Evolutionary conservation across 2,888 invertebrate species (phyloP), one percentile per base, ranked within the genome.

Genomic region (Lochmaea crataegi): DNA sequence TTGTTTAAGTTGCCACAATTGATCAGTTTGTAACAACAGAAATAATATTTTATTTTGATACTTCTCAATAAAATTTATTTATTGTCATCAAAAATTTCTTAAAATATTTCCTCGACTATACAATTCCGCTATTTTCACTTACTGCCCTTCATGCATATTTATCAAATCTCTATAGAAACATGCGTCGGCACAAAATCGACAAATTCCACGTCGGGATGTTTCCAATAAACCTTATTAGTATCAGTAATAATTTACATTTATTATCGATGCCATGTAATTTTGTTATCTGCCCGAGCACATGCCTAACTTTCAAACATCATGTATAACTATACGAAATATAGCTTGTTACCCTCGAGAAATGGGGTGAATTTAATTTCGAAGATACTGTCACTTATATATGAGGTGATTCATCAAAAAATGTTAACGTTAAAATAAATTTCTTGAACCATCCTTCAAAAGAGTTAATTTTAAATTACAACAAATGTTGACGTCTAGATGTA

Each of bases 231-330:
- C 73, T 66, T 75, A 75, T 75, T 73, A 71, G 71, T 75, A 71
- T 69, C 72, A 45, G 72, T 70, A 74, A 72, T 72, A 71, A 71
- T 76, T 76, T 70, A 74, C 76, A 73, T 58, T 58, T 58, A 58
- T 72, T 70, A 76, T 72, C 72, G 74, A 76, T 64, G 72, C 63
- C 72, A 67, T 70, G 73, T 75, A 73, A 73, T 75, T 71, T 71
- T 60, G 76, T 75, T 76, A 76, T 75, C 76, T 71, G 64, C 67
- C 48, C 68, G 53, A 73, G 66, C 73, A 73, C 73, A 76, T 74
- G 71, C 68, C 73, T 51, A 74, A 68, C 73, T n/a, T n/a, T n/a
- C 63, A 58, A 75, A 76, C 75, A 75, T 75, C 73, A 72, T 65
- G 60, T 45, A 68, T 65, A n/a, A n/a, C n/a, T n/a, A 73, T 68